Base-by-base conservation (phyloP, 2,113 vertebrate species). In the Acrocephalus arundinaceus region DNA sequence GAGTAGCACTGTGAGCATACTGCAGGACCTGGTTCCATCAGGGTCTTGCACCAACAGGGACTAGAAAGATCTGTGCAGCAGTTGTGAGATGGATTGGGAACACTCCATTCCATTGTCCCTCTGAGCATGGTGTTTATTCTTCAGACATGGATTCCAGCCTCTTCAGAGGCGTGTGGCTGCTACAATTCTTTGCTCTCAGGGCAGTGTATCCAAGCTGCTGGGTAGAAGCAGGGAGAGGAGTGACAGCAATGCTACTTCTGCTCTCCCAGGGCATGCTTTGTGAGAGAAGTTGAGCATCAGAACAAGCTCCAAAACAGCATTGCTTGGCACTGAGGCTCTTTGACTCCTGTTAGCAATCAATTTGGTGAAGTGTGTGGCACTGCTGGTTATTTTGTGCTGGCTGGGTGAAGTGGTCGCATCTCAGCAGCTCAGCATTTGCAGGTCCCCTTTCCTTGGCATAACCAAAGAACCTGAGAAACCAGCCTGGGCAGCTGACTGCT, bases 11-110 rank as follows among this genome's bases (percentile, higher is more conserved):
- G n/a, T 8, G 11, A 59, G 15, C 15, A 10, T 4, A 1, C 20
- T 12, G 17, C 31, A 39, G n/a, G 15, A 46, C 52, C 37, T 30
- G 35, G 3, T 17, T 27, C 33, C 57, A 11, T 20, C 37, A 18
- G 0, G 0, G 0, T 15, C 35, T 67, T 13, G 39, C 18, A 33
- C 33, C 12, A 18, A 45, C 9, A 18, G 27, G 0, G 0, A 9
- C 3, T 9, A 24, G 49, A 49, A 66, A 19, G 8, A 33, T 18
- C 16, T 7, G 10, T 24, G 33, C 41, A 41, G 43, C 30, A 16
- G 45, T 0, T 43, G 20, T 15, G 54, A n/a, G 39, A 13, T 4
- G 45, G 15, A 9, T 4, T 15, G 11, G 35, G 24, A 76, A 15
- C 3, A 2, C 24, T 75, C 30, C 25, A 13, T 10, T 18, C 23